Conservation (phyloP, 2,888 invertebrate genomes). For the Campaea margaritaria region DNA sequence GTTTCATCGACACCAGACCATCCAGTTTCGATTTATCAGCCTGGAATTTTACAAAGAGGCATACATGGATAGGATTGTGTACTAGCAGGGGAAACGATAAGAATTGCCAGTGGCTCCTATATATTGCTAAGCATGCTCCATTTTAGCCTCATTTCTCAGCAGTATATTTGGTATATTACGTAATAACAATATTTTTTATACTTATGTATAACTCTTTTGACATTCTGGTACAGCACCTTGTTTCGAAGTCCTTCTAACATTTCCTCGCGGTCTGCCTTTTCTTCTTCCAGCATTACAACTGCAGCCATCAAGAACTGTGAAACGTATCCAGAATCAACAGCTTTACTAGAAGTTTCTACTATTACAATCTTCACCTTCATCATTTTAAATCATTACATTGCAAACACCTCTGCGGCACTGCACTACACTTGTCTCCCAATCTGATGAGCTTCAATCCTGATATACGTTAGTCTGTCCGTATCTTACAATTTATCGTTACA, state of each 20-base stretch:
- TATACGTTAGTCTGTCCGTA: too few species aligned
- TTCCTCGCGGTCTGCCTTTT: conserved; percentile 75
- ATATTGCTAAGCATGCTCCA: too few species aligned
- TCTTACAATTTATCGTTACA: too few species aligned
- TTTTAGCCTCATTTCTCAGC: not conserved
- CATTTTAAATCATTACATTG: too few species aligned
- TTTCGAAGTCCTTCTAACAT: conserved; percentile 69
- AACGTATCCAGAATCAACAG: not conserved
- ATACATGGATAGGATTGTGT: not conserved
- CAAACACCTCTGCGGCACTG: too few species aligned
- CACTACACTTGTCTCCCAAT: too few species aligned
- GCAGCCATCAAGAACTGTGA: conserved; percentile 61
- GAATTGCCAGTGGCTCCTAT: too few species aligned
- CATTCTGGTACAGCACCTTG: conserved; percentile 56
- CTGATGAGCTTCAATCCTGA: too few species aligned
- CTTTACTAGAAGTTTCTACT: not conserved
- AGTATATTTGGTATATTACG: not conserved
- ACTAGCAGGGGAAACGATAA: too few species aligned
- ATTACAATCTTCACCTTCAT: too few species aligned
- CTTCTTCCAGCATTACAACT: conserved; percentile 70
- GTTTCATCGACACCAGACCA: conserved; percentile 59
- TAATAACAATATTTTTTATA: not conserved
- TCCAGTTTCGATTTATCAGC: conserved; percentile 62
- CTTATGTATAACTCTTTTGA: not conserved
- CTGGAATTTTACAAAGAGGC: conserved; percentile 42